Evolutionary conservation across 2,888 invertebrate species (phyloP).

Genomic region (Caenorhabditis zanzibari): DNA sequence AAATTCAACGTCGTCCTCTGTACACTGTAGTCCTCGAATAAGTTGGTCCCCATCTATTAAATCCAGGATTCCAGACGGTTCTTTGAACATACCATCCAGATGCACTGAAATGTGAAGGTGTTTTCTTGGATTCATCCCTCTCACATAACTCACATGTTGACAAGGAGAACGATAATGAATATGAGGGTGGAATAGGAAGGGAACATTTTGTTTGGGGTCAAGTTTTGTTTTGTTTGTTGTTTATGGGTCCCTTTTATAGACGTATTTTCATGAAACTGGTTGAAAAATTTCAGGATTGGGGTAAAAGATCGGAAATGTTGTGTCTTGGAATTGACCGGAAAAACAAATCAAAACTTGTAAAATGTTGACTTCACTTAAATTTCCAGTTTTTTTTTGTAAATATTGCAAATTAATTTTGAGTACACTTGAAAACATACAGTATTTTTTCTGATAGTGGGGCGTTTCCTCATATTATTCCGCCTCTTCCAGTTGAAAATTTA

Average conservation of each 20-base stretch:
- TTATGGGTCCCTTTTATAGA: not conserved
- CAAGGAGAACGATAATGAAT: not conserved
- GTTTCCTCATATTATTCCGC: too few species aligned
- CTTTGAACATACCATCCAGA: slow-evolving; percentile 35
- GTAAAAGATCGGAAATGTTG: not conserved
- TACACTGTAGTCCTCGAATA: not conserved
- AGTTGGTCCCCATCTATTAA: slow-evolving; percentile 3
- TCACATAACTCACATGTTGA: slow-evolving; percentile 21
- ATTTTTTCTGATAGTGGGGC: too few species aligned
- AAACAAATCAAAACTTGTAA: too few species aligned
- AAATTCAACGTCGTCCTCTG: not conserved
- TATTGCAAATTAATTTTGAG: too few species aligned
- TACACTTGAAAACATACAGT: too few species aligned
- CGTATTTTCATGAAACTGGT: not conserved
- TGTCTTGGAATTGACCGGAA: too few species aligned
- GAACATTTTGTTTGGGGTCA: not conserved
- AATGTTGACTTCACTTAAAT: too few species aligned
- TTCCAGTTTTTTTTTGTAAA: too few species aligned
- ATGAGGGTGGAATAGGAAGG: not conserved
- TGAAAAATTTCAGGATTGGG: not conserved
- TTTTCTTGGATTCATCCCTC: not conserved
- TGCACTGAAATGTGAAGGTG: not conserved
- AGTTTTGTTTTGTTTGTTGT: not conserved
- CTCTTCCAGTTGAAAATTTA: too few species aligned
- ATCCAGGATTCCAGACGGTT: slow-evolving; percentile 28